Base-by-base conservation (phyloP, 1,140 invertebrate species). In the Cyrtorhinus lividipennis region DNA sequence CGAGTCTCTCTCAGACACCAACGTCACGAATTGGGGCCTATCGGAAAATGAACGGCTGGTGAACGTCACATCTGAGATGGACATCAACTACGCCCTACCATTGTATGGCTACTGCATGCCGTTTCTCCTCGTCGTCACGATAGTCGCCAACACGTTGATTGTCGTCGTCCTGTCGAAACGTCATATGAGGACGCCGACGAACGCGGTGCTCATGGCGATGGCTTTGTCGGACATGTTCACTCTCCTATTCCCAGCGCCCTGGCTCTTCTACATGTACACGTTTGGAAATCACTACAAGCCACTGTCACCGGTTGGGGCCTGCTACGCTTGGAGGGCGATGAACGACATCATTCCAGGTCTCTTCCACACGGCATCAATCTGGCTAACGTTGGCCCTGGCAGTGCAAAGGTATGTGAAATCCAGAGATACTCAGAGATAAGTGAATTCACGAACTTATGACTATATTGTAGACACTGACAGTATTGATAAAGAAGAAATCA, bases 161-260 rank as follows among this genome's bases (percentile, higher is more conserved):
- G 83, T 92, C 1, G 86, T 86, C 18, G 84, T 87, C 0, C 72
- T 86, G n/a, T 83, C 81, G 60, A 82, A 83, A 65, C 75, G 82
- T 27, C 83, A 84, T 67, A 85, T 86, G 83, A 72, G 83, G 24
- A 71, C 82, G 1, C 83, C 85, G 0, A 86, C 85, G 10, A 87
- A 87, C 71, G 73, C 78, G 1, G 80, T 87, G 2, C 72, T 87
- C 0, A 77, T 85, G 67, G 80, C 87, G 2, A 95, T 96, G 91
- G 92, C 93, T 0, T 78, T 96, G 0, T 90, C 88, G 64, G 92
- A 96, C 75, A 86, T 94, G 81, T 83, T 95, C 70, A 95, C 92
- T 0, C 83, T 95, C 67, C 77, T 93, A 18, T 87, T 90, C 71
- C 90, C 91, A 0, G 83, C 90, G 1, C 91, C 91, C 0, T 88